A percentile compares a stretch with the other conserved stretches of the same genome.
Evolutionary conservation across 2,113 vertebrate species (phyloP).

Genomic region (Mixornis gularis): DNA sequence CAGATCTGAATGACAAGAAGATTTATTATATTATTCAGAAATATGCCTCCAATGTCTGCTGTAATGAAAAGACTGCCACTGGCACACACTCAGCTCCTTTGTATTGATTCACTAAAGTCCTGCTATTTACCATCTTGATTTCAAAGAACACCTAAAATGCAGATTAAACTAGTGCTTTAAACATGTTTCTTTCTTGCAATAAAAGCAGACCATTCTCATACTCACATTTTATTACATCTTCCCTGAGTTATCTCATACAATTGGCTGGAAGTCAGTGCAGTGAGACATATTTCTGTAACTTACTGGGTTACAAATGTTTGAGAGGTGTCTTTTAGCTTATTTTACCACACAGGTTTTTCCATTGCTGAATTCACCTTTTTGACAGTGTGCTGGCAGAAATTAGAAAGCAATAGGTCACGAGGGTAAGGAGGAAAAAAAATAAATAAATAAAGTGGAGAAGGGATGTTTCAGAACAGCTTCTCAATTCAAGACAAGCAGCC

Average conservation of each 20-base stretch:
- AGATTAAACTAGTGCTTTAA: not conserved
- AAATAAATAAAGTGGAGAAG: not conserved
- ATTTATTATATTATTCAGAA: not conserved
- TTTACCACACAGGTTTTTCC: not conserved
- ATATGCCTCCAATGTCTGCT: not conserved
- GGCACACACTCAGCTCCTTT: not conserved
- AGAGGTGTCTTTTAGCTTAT: not conserved
- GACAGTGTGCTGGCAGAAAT: not conserved
- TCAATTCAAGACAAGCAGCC: not conserved
- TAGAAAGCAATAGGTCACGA: not conserved
- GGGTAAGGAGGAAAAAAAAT: rapidly evolving
- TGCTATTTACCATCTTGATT: not conserved
- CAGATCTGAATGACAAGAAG: not conserved
- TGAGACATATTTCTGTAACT: not conserved
- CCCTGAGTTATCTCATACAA: not conserved
- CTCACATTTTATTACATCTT: not conserved
- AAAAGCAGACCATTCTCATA: not conserved
- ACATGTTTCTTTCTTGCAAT: not conserved
- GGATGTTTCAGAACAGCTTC: not conserved
- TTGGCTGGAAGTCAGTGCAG: not conserved
- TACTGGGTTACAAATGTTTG: not conserved
- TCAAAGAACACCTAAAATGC: not conserved
- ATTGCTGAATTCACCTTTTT: not conserved
- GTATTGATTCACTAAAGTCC: not conserved
- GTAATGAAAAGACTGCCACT: not conserved